phyloP scores from a whole-genome alignment of 1,140 invertebrate species.

The Tetragonula clypearis region DNA sequence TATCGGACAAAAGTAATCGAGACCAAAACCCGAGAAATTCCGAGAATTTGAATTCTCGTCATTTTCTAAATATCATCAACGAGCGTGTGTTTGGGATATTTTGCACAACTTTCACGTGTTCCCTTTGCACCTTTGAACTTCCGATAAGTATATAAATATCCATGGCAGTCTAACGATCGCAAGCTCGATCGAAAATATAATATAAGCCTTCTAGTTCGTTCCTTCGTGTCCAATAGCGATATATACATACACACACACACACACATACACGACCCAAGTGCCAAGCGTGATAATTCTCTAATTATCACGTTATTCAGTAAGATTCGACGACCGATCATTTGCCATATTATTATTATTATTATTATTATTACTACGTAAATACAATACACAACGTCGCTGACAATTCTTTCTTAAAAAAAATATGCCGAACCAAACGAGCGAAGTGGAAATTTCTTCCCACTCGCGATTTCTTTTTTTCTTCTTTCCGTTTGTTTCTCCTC shows the following conservation, averaged over 20 bases:
- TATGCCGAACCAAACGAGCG: no score
- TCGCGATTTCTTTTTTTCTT: no score
- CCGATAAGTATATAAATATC: neutral
- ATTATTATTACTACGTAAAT: neutral
- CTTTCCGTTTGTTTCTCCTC: no score
- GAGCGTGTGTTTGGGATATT: neutral
- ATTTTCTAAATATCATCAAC: neutral
- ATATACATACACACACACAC: neutral
- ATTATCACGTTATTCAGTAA: constrained; percentile 29
- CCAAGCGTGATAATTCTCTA: constrained; percentile 31
- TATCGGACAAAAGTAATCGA: no score
- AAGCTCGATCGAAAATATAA: neutral
- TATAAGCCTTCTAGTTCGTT: constrained; percentile 8
- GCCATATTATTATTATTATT: neutral
- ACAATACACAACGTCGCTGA: neutral
- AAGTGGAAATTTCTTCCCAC: no score
- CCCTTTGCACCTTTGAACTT: neutral
- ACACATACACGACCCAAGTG: neutral
- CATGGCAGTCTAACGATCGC: neutral
- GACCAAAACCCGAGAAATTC: neutral
- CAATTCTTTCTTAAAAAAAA: neutral
- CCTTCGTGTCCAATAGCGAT: neutral
- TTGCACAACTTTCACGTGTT: neutral
- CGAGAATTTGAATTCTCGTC: neutral
- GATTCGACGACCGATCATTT: neutral